phyloP scores from a whole-genome alignment of 2,888 invertebrate genomes.

The Drosophila infuscata region DNA sequence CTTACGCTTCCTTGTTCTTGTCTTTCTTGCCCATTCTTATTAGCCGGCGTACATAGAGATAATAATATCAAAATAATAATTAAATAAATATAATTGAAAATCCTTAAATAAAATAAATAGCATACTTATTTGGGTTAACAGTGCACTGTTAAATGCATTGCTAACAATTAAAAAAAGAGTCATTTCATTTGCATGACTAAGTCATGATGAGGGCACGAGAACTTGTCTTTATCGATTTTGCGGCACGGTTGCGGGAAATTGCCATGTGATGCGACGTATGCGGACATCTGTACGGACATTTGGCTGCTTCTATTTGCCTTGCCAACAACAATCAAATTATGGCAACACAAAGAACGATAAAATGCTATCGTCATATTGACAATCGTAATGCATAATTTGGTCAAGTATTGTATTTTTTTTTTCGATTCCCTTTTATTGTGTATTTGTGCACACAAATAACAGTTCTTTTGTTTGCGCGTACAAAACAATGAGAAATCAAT shows the following conservation, averaged over 20 bases:
- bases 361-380: background rate
- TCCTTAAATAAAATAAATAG: background rate
- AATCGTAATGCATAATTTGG: constrained; percentile 7
- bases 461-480: constrained; percentile 34
- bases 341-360: constrained; percentile 13
- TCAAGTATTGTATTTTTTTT: constrained; percentile 12
- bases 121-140: constrained; percentile 4
- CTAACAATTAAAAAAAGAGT: background rate
- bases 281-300: constrained; percentile 13
- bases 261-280: constrained; percentile 66
- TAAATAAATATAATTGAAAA: constrained; percentile 7
- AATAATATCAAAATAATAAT: constrained; percentile 40
- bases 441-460: constrained; percentile 18
- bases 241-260: constrained; percentile 64
- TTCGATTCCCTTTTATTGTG: constrained; percentile 18
- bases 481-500: constrained; percentile 61
- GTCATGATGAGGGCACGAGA: constrained; percentile 50
- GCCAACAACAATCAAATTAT: constrained; percentile 1
- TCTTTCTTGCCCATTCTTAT: constrained; percentile 82
- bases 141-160: background rate
- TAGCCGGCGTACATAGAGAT: constrained; percentile 27
- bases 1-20: constrained; percentile 83
- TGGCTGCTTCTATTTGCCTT: background rate
- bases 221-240: constrained; percentile 71
- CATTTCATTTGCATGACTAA: constrained; percentile 58